Evolutionary conservation across 2,888 invertebrate species (phyloP), one percentile per base, ranked within the genome.

Genomic region (Heliconius ismenius): DNA sequence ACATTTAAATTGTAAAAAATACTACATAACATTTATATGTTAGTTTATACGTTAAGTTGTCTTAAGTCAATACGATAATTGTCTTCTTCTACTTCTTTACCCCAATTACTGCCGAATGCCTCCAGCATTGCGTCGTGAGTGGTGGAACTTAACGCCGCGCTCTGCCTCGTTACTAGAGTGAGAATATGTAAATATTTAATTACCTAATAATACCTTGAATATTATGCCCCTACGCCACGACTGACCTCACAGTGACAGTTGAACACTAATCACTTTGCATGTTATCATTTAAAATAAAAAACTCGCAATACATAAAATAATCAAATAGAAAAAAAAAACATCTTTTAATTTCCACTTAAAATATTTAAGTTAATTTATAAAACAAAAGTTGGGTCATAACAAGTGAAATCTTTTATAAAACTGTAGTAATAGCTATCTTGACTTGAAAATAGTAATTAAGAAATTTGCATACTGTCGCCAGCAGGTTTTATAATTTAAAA

Each of bases 401-500:
- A 70, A 70, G 58, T 28, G 13, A 54, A 70, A 32, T 70, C 18
- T 36, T 36, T 69, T 43, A 21, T 26, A 75, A 68, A 75, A 62
- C 15, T 58, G 15, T 70, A 58, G 54, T 70, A 68, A 43, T 32
- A 69, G 43, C 75, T 62, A 69, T 69, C 75, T 68, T 68, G 68
- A 62, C 28, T 69, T 63, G 62, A 63, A 70, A 64, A 76, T 54
- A 36, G 76, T 78, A 74, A 78, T 78, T 78, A 76, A 64, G 49
- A 70, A 74, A 78, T 78, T 78, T 76, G 74, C 78, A 78, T 78
- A 76, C 39, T 70, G 65, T 67, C 78, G 76, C 72, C 62, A 74
- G 69, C 64, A 69, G 69, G 54, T 73, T 78, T 76, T 43, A 74
- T 63, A 64, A 67, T 73, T 74, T 69, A 65, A 67, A 76, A 32